These are phyloP conservation scores for Apostichopus parvimensis DNA, from an alignment of 35 echinoderm and acorn worm species.

Conservation along the genomic window DNA sequence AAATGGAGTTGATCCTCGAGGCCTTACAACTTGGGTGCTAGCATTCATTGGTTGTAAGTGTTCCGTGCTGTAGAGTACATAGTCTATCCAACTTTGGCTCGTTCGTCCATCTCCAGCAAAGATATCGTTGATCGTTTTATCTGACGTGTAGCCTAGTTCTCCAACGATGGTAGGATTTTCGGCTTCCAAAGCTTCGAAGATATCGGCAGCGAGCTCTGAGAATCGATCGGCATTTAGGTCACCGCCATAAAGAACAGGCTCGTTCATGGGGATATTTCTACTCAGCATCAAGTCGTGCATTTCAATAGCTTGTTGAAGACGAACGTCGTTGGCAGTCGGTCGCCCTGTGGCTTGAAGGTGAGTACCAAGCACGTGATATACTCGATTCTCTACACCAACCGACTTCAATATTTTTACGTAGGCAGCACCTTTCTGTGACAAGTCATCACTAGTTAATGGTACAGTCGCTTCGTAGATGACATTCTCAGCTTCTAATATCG, in stretches of 20 bases:
- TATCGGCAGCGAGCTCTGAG: conserved; percentile 32
- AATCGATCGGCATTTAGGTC: conserved; percentile 59
- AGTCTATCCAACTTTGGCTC: conserved; percentile 63
- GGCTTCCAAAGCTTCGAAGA: conserved; percentile 63
- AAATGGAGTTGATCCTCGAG: conserved; percentile 25
- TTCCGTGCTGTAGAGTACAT: conserved; percentile 52
- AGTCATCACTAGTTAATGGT: conserved; percentile 31
- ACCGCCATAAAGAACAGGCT: conserved; percentile 68
- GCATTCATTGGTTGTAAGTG: conserved; percentile 53
- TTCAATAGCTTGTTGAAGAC: conserved; percentile 53
- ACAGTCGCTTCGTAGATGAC: conserved; percentile 36
- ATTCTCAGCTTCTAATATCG: conserved; percentile 41
- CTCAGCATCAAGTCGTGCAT: conserved; percentile 65
- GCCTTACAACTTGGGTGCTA: conserved; percentile 51
- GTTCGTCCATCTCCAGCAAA: conserved; percentile 39
- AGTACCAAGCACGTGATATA: conserved; percentile 66
- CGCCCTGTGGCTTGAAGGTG: conserved; percentile 61
- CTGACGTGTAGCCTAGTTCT: conserved; percentile 48
- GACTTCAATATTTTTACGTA: conserved; percentile 55
- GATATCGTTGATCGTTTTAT: conserved; percentile 57
- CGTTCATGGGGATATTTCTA: conserved; percentile 37
- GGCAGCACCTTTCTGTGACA: conserved; percentile 37
- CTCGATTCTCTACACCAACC: background rate
- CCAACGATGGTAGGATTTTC: conserved; percentile 49
- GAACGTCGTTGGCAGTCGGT: conserved; percentile 27